These are phyloP conservation scores for Podotricha telesiphe DNA, from an alignment of 2,888 invertebrate genomes.

Conservation along the genomic window DNA sequence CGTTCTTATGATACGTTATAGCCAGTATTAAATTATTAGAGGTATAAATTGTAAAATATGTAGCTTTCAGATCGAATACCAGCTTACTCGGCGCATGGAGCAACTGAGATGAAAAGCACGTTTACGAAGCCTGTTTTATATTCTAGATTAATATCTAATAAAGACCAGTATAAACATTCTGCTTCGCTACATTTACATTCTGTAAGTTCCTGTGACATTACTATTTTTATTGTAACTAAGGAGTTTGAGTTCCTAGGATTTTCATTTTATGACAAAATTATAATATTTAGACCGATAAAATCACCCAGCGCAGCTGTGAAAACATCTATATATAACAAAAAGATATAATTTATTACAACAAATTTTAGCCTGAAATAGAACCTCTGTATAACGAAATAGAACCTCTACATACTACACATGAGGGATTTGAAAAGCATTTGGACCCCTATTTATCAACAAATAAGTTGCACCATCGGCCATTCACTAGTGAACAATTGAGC, in stretches of 20 bases:
- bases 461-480: constrained; percentile 69
- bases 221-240: too few relatives aligned
- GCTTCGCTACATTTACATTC: constrained; percentile 50
- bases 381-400: constrained; percentile 62
- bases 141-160: constrained; percentile 61
- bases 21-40: too few relatives aligned
- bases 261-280: too few relatives aligned
- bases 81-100: constrained; percentile 56
- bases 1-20: too few relatives aligned
- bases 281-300: too few relatives aligned
- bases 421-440: constrained; percentile 70
- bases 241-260: too few relatives aligned
- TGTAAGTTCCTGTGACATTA: constrained; percentile 50
- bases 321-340: too few relatives aligned
- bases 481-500: constrained; percentile 64
- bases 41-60: not conserved
- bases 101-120: constrained; percentile 62
- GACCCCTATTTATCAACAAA: constrained; percentile 75
- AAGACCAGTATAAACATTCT: constrained; percentile 65
- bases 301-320: too few relatives aligned
- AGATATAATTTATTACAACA: not conserved
- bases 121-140: constrained; percentile 54
- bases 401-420: constrained; percentile 68
- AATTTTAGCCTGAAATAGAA: constrained; percentile 53
- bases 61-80: constrained; percentile 64